Base-by-base conservation (phyloP, 2,797 vertebrate species). In the Gadopsis bispinosus region DNA sequence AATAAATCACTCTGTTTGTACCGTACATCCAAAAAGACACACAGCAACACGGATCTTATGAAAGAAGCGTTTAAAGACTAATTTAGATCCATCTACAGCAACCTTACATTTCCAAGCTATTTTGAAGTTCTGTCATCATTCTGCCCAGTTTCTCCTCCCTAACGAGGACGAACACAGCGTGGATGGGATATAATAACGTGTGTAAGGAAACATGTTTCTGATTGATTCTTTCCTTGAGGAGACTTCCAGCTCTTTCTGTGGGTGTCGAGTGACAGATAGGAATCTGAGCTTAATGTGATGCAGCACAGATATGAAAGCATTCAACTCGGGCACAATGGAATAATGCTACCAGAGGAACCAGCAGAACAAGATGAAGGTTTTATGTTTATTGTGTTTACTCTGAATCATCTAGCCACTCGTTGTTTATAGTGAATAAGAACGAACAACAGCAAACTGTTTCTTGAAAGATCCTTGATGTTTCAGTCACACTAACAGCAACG, bases 151-250 rank as follows among this genome's bases (percentile, higher is more conserved):
- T 22, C 22, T 31, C 19, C 26, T 53, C 22, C 0, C 43, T 68
- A 59, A 63, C 8, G 1, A 74, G 17, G 4, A 14, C 3, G 7
- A 14, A n/a, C n/a, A 26, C 58, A 31, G 62, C 39, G 16, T 1
- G 29, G 58, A 26, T 62, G 55, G 47, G 70, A 45, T 77, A 45
- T 77, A 50, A 45, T 50, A 66, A 35, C 4, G 8, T 31, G 59
- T 31, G 54, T 31, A 4, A 41, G 31, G 51, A 64, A 48, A 56
- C 17, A 19, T 66, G 50, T 41, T 63, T 12, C 53, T 50, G 71
- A 80, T 63, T 7, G 61, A 82, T 72, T 67, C 22, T 55, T 45
- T 81, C 66, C 75, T 56, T 22, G 50, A 75, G 66, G 59, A 77
- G 73, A 73, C 29, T 43, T 73, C 31, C 63, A 33, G 73, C 29